Evolutionary conservation across 1,140 invertebrate species (phyloP).

Genomic region (Melanaphis sacchari): DNA sequence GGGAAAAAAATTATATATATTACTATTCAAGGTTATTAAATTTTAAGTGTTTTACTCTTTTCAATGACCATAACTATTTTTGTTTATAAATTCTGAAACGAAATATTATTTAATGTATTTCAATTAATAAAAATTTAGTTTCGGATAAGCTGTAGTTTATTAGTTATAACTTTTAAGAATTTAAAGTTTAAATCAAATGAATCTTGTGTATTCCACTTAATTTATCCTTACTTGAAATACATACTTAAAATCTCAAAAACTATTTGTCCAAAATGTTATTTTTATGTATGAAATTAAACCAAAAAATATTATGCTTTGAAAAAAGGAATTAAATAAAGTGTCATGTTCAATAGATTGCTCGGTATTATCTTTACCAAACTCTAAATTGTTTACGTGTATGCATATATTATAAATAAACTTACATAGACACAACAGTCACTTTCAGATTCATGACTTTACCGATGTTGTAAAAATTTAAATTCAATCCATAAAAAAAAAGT

Average conservation of each 20-base stretch:
- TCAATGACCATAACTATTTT: neutral
- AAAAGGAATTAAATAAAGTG: too few species aligned
- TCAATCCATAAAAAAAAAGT: neutral
- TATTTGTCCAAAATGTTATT: neutral
- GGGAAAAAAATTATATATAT: neutral
- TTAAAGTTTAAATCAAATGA: too few species aligned
- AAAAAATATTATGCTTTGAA: too few species aligned
- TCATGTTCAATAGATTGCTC: neutral
- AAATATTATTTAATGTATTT: neutral
- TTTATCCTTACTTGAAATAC: neutral
- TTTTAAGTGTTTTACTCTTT: neutral
- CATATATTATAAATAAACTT: neutral
- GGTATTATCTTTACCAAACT: neutral
- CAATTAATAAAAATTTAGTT: neutral
- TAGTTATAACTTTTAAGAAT: too few species aligned
- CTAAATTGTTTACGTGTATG: neutral
- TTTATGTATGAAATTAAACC: neutral
- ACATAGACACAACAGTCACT: neutral
- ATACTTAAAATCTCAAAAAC: neutral
- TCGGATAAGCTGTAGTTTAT: too few species aligned
- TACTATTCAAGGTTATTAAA: neutral
- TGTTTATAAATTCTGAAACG: neutral
- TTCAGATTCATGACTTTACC: neutral
- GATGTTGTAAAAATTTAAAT: neutral
- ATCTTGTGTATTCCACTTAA: neutral